A percentile compares a stretch with the other conserved stretches of the same genome.
Evolutionary conservation across 2,888 invertebrate species (phyloP).

Genomic region (Torymus texanus): DNA sequence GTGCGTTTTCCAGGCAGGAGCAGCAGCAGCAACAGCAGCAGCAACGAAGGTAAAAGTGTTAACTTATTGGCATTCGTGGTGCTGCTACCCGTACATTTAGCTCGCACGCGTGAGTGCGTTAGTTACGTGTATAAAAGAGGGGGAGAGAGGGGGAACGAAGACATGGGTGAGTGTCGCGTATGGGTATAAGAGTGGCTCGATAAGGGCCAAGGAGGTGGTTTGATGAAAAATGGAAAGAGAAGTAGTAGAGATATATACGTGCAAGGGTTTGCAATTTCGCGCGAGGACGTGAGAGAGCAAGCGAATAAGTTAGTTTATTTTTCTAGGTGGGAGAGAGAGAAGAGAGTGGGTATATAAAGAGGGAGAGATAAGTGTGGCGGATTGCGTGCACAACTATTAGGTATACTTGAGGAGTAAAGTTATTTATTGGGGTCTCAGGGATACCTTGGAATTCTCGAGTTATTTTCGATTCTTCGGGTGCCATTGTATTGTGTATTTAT

Average conservation of each 20-base stretch:
- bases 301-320: too few species aligned
- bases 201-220: slow-evolving; percentile 32
- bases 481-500: too few species aligned
- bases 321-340: too few species aligned
- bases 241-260: too few species aligned
- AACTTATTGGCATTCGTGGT: slow-evolving; percentile 46
- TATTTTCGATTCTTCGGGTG: too few species aligned
- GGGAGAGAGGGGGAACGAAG: neutral
- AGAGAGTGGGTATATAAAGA: too few species aligned
- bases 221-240: neutral
- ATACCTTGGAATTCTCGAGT: too few species aligned
- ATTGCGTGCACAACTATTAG: neutral
- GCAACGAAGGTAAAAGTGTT: slow-evolving; percentile 37
- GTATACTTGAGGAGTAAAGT: too few species aligned
- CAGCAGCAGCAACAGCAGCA: neutral
- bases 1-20: neutral
- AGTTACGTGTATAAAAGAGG: neutral
- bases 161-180: neutral
- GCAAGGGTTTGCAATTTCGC: too few species aligned
- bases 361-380: neutral
- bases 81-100: neutral
- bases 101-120: slow-evolving; percentile 10
- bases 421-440: too few species aligned
- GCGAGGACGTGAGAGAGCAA: too few species aligned
- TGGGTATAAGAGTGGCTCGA: neutral